Evolutionary conservation across 2,888 invertebrate species (phyloP).

Genomic region (Odontomyia ornata): DNA sequence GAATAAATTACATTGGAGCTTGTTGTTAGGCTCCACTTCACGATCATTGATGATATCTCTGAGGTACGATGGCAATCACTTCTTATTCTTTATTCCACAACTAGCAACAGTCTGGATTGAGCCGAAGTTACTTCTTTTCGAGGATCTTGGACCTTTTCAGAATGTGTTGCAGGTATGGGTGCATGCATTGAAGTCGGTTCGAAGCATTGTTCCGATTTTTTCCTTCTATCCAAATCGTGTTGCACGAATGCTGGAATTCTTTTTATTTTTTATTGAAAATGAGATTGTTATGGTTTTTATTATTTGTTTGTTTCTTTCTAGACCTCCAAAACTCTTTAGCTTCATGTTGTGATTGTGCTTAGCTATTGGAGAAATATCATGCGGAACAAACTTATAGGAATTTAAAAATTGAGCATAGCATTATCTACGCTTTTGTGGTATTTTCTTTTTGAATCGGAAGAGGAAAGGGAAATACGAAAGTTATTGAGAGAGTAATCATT

Average conservation of each 20-base stretch:
- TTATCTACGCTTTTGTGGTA: no score
- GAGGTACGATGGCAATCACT: slow-evolving; percentile 38
- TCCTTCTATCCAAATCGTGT: no score
- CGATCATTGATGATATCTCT: slow-evolving; percentile 41
- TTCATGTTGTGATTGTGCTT: background rate
- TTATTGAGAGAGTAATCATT: no score
- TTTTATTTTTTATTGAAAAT: slow-evolving; percentile 1
- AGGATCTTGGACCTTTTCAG: background rate
- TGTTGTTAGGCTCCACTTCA: slow-evolving; percentile 28
- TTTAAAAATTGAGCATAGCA: background rate
- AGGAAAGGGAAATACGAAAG: no score
- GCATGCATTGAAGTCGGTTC: background rate
- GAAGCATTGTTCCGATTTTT: background rate
- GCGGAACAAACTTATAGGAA: slow-evolving; percentile 24
- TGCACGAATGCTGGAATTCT: no score
- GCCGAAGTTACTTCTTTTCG: no score
- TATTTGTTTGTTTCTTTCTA: background rate
- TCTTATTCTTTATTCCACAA: background rate
- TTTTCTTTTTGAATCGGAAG: no score
- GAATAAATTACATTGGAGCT: slow-evolving; percentile 43
- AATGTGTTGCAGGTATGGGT: background rate
- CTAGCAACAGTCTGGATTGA: background rate
- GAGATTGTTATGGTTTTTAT: slow-evolving; percentile 24
- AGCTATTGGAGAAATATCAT: background rate
- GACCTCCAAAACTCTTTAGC: background rate